Base-by-base conservation (phyloP, 2,113 vertebrate species). In the Columba livia region DNA sequence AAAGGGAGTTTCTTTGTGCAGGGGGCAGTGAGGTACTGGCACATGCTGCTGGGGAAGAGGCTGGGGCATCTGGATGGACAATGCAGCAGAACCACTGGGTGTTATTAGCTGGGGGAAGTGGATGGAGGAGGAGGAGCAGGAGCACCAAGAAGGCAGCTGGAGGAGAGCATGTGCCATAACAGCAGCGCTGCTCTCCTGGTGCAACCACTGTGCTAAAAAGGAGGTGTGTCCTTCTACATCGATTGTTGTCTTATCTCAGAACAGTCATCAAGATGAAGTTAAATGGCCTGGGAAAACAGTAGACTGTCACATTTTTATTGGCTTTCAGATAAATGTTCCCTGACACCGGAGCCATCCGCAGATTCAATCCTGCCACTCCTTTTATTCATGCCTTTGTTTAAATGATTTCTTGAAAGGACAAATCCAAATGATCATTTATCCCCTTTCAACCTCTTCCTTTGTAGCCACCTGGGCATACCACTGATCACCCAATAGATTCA, bases 261-360 rank as follows among this genome's bases (percentile, higher is more conserved):
- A n/a, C 85, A 78, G 75, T 66, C 94, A 66, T 75, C 90, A 54
- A n/a, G 61, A 60, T 81, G 79, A 71, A 19, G 54, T 73, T 83
- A 31, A 3, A 61, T 60, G 89, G 90, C 82, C 53, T 94, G 88
- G 89, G 89, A 90, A 70, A 90, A 75, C 66, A 65, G 71, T 26
- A 71, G 83, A 57, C 69, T 95, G 91, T n/a, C 94, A 93, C 85
- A 58, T 78, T 89, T 92, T 85, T 85, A 87, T 90, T 95, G 62
- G 66, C 58, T 87, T 67, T 77, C 38, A 74, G 90, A 92, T 48
- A 70, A 94, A 93, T 80, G 57, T 48, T 92, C 66, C 89, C 88
- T 93, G 92, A 73, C 62, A 64, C 16, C 1, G 6, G 69, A 96
- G 80, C 36, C 80, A 93, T 65, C 91, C 85, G 89, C 62, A 79